These are phyloP conservation scores for Coregonus ussuriensis DNA, from an alignment of 2,797 vertebrate genomes.

Conservation along the genomic window DNA sequence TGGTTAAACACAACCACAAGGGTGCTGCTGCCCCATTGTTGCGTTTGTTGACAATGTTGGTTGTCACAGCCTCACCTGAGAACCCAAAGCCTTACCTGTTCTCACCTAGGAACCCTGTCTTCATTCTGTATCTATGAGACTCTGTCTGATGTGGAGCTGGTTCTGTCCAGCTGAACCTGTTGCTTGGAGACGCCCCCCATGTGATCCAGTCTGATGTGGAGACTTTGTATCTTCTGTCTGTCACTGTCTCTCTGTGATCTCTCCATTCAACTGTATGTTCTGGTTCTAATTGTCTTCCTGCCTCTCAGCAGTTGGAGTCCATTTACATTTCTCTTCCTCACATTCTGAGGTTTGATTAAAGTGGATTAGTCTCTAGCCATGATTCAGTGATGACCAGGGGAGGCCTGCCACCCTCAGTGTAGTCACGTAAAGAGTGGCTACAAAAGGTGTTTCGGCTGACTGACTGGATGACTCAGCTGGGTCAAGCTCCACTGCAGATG, in stretches of 20 bases:
- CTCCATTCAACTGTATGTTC: neutral
- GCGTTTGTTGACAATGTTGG: conserved; percentile 42
- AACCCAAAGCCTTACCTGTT: conserved; percentile 61
- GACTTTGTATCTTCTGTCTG: neutral
- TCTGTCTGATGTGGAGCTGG: neutral
- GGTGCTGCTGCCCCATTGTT: conserved; percentile 24
- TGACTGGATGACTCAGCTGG: conserved; percentile 72
- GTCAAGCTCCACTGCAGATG: conserved; percentile 76
- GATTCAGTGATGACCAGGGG: conserved; percentile 57
- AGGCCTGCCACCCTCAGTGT: conserved; percentile 50
- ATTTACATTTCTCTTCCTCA: conserved; percentile 50
- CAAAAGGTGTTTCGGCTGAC: conserved; percentile 60
- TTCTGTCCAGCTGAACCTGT: neutral
- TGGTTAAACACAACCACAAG: conserved; percentile 49
- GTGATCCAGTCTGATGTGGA: neutral
- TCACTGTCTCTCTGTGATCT: neutral
- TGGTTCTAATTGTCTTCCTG: neutral
- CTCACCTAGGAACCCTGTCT: conserved; percentile 64
- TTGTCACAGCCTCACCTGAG: conserved; percentile 35
- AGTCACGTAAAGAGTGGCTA: conserved; percentile 32
- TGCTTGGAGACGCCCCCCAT: neutral
- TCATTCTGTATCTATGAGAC: conserved; percentile 36
- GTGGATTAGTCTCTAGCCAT: conserved; percentile 49
- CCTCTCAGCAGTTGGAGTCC: conserved; percentile 15
- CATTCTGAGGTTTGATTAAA: conserved; percentile 59